Conservation (phyloP, 2,113 vertebrate genomes). For the Corythornis cristatus region DNA sequence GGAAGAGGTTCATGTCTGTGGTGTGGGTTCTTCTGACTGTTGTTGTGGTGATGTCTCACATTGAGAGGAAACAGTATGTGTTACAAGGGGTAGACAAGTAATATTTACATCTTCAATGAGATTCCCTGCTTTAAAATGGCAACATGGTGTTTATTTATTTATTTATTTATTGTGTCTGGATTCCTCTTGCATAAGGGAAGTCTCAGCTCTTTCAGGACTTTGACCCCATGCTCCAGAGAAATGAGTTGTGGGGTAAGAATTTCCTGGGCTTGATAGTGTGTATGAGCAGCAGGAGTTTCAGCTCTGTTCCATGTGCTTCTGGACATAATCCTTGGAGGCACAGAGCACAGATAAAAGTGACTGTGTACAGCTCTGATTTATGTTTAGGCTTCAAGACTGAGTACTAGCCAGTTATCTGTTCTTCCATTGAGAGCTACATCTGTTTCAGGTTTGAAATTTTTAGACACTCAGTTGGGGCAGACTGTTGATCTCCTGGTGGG, state of each 20-base stretch:
- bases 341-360: conserved; percentile 12
- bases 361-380: not conserved
- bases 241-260: not conserved
- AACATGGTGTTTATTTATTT: not conserved
- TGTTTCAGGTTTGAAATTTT: not conserved
- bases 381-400: not conserved
- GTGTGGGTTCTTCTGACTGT: not conserved
- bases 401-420: not conserved
- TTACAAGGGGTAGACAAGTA: not conserved
- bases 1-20: not conserved
- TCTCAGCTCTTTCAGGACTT: not conserved
- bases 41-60: not conserved
- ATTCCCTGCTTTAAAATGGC: not conserved
- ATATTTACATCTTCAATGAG: not conserved
- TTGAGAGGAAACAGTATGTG: not conserved
- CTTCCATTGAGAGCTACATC: not conserved
- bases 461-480: too few relatives aligned
- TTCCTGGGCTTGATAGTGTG: not conserved
- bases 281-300: not conserved
- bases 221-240: not conserved
- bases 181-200: not conserved
- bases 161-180: not conserved
- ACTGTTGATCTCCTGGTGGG: too few relatives aligned
- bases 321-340: conserved; percentile 1
- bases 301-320: not conserved